Evolutionary conservation across 2,113 vertebrate species (phyloP).

Genomic region (Phalacrocorax carbo): DNA sequence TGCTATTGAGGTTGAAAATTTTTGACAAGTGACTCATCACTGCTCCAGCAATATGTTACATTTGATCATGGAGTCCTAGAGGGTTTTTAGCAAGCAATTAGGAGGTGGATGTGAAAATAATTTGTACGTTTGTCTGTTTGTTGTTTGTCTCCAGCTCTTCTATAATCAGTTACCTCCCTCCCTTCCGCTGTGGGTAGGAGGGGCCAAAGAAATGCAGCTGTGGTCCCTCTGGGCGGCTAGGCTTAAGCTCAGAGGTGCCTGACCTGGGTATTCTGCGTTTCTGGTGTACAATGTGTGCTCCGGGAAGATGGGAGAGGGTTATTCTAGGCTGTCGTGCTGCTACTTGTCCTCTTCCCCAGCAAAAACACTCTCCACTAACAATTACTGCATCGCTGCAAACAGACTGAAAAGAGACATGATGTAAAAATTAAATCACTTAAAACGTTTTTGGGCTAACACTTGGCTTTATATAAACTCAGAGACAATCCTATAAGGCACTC

Average conservation of each 20-base stretch:
- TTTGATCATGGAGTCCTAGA: conserved; percentile 62
- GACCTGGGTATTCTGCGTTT: conserved; percentile 15
- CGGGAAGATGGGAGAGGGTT: conserved; percentile 40
- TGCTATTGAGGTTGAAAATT: conserved; percentile 22
- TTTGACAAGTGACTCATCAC: conserved; percentile 47
- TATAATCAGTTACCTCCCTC: conserved; percentile 23
- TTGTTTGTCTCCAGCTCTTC: conserved; percentile 54
- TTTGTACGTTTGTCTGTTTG: conserved; percentile 67
- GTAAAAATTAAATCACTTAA: conserved; percentile 80
- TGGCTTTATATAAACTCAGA: conserved; percentile 82
- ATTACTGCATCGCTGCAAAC: conserved; percentile 74
- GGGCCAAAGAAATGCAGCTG: not conserved
- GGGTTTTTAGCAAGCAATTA: conserved; percentile 68
- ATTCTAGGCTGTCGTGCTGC: conserved; percentile 56
- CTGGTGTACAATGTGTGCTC: conserved; percentile 19
- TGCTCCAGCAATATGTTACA: conserved; percentile 4
- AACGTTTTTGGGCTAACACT: conserved; percentile 79
- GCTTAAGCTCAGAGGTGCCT: not conserved
- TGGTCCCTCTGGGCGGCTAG: not conserved
- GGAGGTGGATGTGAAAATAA: conserved; percentile 71
- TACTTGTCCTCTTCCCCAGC: conserved; percentile 62
- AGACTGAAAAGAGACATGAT: conserved; percentile 77
- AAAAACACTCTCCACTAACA: conserved; percentile 56
- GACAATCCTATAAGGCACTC: conserved; percentile 85
- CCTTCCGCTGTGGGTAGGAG: conserved; percentile 38